Base-by-base conservation (phyloP, 37 sponge, comb jelly and placozoan genomes). In the Aphrocallistes beatrix region DNA sequence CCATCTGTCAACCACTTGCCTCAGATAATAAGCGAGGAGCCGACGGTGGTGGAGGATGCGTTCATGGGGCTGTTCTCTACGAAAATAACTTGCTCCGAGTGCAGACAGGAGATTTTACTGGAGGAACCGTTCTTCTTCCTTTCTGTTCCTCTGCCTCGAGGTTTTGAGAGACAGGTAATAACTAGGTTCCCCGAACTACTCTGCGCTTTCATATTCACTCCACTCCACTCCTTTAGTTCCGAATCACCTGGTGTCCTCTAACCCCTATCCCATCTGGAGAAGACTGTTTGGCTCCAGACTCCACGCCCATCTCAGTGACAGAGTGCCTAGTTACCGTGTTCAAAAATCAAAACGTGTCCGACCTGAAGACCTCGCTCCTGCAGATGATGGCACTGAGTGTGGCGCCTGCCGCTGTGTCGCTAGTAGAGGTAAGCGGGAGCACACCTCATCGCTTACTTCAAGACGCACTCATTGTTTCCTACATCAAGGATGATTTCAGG, bases 101-200 rank as follows among this genome's bases (percentile, higher is more conserved):
- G 93, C 51, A 36, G 69, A 19, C 82, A 88, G 40, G 38, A 51
- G 36, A 90, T 91, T 25, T 50, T 60, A 36, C 89, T 90, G 51
- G 38, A 39, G 81, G 93, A 93, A 45, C 93, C 93, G 1, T 93
- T 93, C 84, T 81, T 93, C 85, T 93, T 83, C 37, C 91, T 93
- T 84, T 90, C 93, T 34, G 39, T 93, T 9, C 91, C 93, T 17
- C 81, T 93, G 1, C 93, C 93, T 23, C 87, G 83, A 38, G 89
- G 89, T 38, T 32, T 86, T 34, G 89, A 90, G 82, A 83, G 85
- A 49, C 88, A 90, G 84, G 93, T 92, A 51, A 51, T 84, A 51
- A 0, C 9, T 39, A 32, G 3, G 10, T n/a, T 36, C 49, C 0
- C 8, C 34, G 49, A 21, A 47, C 17, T 47, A 47, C 17, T 47